Percentiles rank a stretch among this genome's conserved stretches.
These are phyloP conservation scores for Clarias pachynema DNA, from an alignment of 2,797 vertebrate species.

Conservation along the genomic window DNA sequence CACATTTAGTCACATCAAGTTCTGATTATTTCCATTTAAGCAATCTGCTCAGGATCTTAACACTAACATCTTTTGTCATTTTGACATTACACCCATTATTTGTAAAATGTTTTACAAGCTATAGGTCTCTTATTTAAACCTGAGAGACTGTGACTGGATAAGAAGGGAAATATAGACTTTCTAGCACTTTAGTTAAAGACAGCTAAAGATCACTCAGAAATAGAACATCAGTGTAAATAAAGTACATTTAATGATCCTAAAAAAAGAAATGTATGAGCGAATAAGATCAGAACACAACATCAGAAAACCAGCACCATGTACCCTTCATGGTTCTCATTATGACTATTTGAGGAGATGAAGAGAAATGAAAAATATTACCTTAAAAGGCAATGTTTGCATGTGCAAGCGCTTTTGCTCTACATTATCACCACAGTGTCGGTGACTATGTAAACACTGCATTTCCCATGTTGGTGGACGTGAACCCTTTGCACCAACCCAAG, in stretches of 20 bases:
- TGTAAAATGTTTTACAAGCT: background rate
- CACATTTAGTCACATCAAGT: background rate
- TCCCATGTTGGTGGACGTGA: conserved; percentile 52
- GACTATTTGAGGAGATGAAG: conserved; percentile 72
- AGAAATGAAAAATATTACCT: conserved; percentile 72
- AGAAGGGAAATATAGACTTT: background rate
- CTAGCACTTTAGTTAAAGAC: background rate
- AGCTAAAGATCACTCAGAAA: background rate
- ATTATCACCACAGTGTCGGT: conserved; percentile 66
- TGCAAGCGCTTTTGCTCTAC: conserved; percentile 65
- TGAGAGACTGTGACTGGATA: background rate
- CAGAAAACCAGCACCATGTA: conserved; percentile 29
- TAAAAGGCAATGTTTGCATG: conserved; percentile 82
- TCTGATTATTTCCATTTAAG: background rate
- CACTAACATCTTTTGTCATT: background rate
- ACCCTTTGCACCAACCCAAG: conserved; percentile 34
- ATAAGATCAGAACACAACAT: background rate
- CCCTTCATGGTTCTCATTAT: conserved; percentile 64
- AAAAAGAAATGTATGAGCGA: background rate
- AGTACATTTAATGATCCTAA: background rate
- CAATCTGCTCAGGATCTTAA: background rate
- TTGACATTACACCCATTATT: background rate
- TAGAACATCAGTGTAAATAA: background rate
- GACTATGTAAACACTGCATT: conserved; percentile 66
- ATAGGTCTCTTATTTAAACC: background rate